A percentile compares a stretch with the other conserved stretches of the same genome.
Evolutionary conservation across 2,113 vertebrate genomes (phyloP).

Genomic region (Rhinichthys klamathensis): DNA sequence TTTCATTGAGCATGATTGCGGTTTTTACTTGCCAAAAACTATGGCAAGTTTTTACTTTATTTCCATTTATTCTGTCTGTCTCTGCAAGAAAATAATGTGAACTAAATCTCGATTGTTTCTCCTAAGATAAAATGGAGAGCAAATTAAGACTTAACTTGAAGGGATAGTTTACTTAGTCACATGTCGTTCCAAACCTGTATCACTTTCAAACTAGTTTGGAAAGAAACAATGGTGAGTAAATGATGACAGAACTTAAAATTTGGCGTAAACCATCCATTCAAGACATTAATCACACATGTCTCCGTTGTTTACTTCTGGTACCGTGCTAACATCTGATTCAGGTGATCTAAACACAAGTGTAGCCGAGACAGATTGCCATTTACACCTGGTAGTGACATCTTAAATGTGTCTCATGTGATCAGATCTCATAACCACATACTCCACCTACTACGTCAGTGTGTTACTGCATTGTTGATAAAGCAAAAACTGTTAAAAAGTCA

Average conservation of each 20-base stretch:
- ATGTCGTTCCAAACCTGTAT: not conserved
- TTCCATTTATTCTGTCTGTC: not conserved
- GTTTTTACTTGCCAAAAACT: not conserved
- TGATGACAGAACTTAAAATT: not conserved
- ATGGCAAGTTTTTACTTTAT: not conserved
- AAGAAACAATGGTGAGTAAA: not conserved
- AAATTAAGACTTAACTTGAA: not conserved
- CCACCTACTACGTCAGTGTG: not conserved
- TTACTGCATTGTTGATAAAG: not conserved
- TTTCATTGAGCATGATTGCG: conserved; percentile 3
- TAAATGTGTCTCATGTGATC: not conserved
- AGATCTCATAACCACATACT: not conserved
- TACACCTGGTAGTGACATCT: conserved; percentile 8
- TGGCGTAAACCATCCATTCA: not conserved
- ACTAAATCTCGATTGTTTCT: not conserved
- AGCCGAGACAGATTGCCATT: not conserved
- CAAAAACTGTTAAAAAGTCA: not conserved
- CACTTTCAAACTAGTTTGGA: not conserved
- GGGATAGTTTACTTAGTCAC: not conserved
- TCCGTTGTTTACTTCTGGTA: not conserved
- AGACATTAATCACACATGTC: not conserved
- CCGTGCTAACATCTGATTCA: not conserved
- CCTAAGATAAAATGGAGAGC: not conserved
- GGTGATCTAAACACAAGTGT: conserved; percentile 7
- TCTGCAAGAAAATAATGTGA: not conserved